These are phyloP conservation scores for Ylistrum balloti DNA, from an alignment of 1,140 invertebrate genomes.

Conservation along the genomic window DNA sequence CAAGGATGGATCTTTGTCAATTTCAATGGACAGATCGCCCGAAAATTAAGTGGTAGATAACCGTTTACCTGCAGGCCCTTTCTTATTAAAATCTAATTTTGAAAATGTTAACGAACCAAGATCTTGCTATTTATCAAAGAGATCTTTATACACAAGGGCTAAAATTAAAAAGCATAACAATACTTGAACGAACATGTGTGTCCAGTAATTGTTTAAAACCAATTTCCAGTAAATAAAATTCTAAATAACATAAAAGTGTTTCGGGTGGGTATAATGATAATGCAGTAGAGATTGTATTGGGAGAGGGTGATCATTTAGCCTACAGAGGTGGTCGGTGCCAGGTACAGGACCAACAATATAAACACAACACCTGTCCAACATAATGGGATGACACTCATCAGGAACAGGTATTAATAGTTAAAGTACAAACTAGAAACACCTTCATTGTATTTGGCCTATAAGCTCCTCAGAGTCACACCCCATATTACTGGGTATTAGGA, in stretches of 20 bases:
- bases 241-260: neutral
- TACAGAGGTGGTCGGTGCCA: neutral
- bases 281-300: neutral
- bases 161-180: neutral
- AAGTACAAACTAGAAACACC: neutral
- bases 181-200: neutral
- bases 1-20: neutral
- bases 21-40: neutral
- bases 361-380: neutral
- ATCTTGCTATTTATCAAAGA: constrained; percentile 3
- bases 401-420: neutral
- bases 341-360: neutral
- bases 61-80: neutral
- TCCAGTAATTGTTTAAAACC: neutral
- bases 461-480: too few relatives aligned
- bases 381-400: neutral
- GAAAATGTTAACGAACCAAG: neutral
- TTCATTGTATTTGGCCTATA: neutral
- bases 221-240: constrained; percentile 4
- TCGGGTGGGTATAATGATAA: neutral
- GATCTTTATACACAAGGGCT: neutral
- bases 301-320: neutral
- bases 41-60: neutral
- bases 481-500: too few relatives aligned
- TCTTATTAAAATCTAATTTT: constrained; percentile 40